phyloP scores from a whole-genome alignment of 2,888 invertebrate species.

The Nephrotoma guestfalica region DNA sequence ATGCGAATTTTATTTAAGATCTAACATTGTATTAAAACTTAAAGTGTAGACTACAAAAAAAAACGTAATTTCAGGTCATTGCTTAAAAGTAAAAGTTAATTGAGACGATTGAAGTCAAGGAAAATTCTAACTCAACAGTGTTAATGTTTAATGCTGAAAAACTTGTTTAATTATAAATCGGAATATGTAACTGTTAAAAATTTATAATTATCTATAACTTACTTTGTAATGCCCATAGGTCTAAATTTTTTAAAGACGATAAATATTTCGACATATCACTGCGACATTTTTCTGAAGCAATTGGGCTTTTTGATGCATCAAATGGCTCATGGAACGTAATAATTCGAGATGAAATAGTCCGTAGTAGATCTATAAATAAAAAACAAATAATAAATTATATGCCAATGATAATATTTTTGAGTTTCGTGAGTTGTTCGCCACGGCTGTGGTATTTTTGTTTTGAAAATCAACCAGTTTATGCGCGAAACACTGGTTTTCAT shows the following conservation, averaged over 20 bases:
- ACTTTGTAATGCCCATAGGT: conserved; percentile 14
- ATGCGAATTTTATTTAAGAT: not conserved
- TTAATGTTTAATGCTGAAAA: not conserved
- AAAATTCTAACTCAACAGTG: not conserved
- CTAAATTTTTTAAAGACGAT: conserved; percentile 11
- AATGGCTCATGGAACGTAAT: conserved; percentile 9
- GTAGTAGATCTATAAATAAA: conserved; percentile 9
- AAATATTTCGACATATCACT: conserved; percentile 11
- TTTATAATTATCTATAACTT: conserved; percentile 5
- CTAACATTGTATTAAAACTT: not conserved
- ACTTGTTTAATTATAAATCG: not conserved
- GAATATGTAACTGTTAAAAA: not conserved
- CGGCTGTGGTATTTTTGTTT: not conserved
- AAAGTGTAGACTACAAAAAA: not conserved
- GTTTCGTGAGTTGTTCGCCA: not conserved
- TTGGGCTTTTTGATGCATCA: conserved; percentile 10
- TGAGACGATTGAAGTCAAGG: not conserved
- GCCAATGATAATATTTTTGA: not conserved
- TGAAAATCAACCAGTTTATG: not conserved
- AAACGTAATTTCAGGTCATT: not conserved
- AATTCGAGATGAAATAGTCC: conserved; percentile 8
- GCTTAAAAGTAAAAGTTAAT: not conserved
- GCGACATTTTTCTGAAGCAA: conserved; percentile 10
- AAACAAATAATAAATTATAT: not conserved
- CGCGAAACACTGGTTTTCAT: not conserved